Base-by-base conservation (phyloP, 2,888 invertebrate species). In the Polymixis lichenea region DNA sequence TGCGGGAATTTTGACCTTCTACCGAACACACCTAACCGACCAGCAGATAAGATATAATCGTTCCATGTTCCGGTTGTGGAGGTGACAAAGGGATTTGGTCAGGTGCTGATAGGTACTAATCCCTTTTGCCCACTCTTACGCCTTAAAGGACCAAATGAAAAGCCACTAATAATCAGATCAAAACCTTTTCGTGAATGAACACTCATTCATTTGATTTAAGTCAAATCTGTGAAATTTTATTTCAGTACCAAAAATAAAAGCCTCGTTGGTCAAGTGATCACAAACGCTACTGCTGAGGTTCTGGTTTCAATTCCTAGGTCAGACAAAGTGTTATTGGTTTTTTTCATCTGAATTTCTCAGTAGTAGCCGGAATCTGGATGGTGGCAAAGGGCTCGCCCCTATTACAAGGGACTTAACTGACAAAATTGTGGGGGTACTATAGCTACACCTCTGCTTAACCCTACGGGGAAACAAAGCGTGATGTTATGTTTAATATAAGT, bases 51-150 rank as follows among this genome's bases (percentile, higher is more conserved):
- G 28, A 56, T 78, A 58, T n/a, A 15, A 17, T 77, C 17, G 15
- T 53, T 53, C 43, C 43, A 25, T 22, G 11, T 43, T n/a, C 25
- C 49, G 8, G 13, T 51, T 28, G n/a, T 43, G 56, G 15, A 58
- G 1, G 5, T 15, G 28, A n/a, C 43, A 43, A 76, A 53, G 43
- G 69, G 19, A 43, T 51, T 58, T 32, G 32, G 11, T 72, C 28
- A 64, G 51, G 7, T 32, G 28, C 51, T 67, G 78, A 60, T 67
- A n/a, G n/a, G n/a, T n/a, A 56, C 3, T 28, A 32, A 53, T 61
- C 46, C 6, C 38, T 58, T 66, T 66, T 67, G 67, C 46, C 76
- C 19, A 58, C 28, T 58, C 5, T 28, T 76, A 11, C 46, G 32
- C 13, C 46, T 61, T 32, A 32, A 25, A 69, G 53, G 53, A 53